Percentiles rank a stretch among this genome's conserved stretches.
Evolutionary conservation across 2,113 vertebrate species (phyloP).

Genomic region (Zingel zingel): DNA sequence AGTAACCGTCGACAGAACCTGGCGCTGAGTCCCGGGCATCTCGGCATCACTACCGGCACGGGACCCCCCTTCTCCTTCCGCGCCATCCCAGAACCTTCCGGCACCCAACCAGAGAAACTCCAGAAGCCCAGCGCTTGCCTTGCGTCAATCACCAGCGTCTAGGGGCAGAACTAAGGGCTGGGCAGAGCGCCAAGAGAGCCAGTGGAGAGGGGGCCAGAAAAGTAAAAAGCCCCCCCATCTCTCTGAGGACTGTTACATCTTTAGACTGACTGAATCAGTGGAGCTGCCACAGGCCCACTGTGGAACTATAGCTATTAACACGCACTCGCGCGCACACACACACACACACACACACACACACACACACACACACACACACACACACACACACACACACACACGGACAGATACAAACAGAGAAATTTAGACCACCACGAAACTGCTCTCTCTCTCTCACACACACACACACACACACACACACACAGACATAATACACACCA

Average conservation of each 20-base stretch:
- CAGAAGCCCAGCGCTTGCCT: slow-evolving; percentile 95
- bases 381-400: background rate
- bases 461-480: background rate
- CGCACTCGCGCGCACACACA: slow-evolving; percentile 8
- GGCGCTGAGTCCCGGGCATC: slow-evolving; percentile 93
- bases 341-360: slow-evolving; percentile 5
- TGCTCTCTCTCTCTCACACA: background rate
- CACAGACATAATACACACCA: slow-evolving; percentile 36
- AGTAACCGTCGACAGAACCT: slow-evolving; percentile 96
- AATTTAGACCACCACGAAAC: slow-evolving; percentile 49
- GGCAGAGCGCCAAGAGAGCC: background rate
- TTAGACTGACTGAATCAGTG: slow-evolving; percentile 53
- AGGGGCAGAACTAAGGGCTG: slow-evolving; percentile 43
- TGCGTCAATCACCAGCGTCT: slow-evolving; percentile 98
- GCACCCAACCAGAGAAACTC: slow-evolving; percentile 92
- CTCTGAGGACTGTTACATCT: slow-evolving; percentile 63
- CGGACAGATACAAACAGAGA: slow-evolving; percentile 17
- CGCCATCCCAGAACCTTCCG: slow-evolving; percentile 88
- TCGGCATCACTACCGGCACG: slow-evolving; percentile 84
- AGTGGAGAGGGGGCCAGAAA: slow-evolving; percentile 11
- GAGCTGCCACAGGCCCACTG: slow-evolving; percentile 45
- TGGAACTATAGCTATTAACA: slow-evolving; percentile 57
- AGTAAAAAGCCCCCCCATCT: slow-evolving; percentile 6
- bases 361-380: slow-evolving; percentile 21
- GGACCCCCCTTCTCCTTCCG: slow-evolving; percentile 92